Percentiles rank a stretch among this genome's conserved stretches.
Conservation (phyloP, 2,888 invertebrate species). For the Diaphora mendica region DNA sequence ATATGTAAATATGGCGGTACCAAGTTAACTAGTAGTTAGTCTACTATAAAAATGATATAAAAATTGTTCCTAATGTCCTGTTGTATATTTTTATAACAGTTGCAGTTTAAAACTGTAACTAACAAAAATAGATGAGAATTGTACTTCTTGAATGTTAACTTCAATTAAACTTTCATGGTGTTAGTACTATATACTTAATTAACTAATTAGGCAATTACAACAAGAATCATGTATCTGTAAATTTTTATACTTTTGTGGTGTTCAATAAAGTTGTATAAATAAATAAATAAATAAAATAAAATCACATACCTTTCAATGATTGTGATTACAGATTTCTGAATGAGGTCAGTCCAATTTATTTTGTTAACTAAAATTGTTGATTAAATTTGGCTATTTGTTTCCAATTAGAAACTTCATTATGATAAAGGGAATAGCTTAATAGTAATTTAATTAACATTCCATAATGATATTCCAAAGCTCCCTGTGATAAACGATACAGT, state of each 20-base stretch:
- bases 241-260: too few species aligned
- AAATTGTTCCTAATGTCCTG: not conserved
- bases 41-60: not conserved
- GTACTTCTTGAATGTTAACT: not conserved
- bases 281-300: too few species aligned
- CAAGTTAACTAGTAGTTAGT: too few species aligned
- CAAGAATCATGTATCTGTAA: too few species aligned
- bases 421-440: not conserved
- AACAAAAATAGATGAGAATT: not conserved
- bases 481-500: constrained; percentile 60
- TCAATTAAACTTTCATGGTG: not conserved
- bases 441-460: constrained; percentile 45
- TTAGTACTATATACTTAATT: not conserved
- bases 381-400: not conserved
- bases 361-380: not conserved
- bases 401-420: not conserved
- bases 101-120: not conserved
- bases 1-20: too few species aligned
- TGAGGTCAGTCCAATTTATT: not conserved
- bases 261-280: too few species aligned
- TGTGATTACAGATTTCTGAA: not conserved
- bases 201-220: not conserved
- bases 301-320: not conserved
- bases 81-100: not conserved
- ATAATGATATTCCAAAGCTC: constrained; percentile 62